These are phyloP conservation scores for Xylocampa areola DNA, from an alignment of 2,888 invertebrate species.

Conservation along the genomic window DNA sequence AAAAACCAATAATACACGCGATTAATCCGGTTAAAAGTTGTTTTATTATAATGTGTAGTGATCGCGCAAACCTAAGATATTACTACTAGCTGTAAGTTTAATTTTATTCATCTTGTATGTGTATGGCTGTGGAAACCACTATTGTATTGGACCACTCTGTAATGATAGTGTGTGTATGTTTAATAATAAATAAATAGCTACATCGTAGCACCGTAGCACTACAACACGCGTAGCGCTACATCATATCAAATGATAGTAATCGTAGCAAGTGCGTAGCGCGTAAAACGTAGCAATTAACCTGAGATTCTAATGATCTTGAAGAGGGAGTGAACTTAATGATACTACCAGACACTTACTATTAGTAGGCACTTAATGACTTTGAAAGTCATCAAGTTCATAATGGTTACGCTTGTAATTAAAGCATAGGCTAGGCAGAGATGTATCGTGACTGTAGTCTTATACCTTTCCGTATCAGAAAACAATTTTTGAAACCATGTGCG, in stretches of 20 bases:
- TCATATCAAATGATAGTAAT: constrained; percentile 1
- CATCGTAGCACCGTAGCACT: constrained; percentile 31
- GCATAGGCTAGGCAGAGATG: not conserved
- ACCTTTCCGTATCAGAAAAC: no score
- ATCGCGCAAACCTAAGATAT: no score
- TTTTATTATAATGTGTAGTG: no score
- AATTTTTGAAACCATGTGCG: no score
- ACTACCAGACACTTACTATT: not conserved
- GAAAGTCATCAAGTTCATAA: not conserved
- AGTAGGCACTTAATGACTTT: constrained; percentile 9
- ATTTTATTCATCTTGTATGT: no score
- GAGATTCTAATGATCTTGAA: constrained; percentile 22
- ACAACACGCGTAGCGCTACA: constrained; percentile 28
- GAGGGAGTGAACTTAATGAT: constrained; percentile 17
- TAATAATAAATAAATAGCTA: no score
- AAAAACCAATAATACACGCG: no score
- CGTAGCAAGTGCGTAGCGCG: constrained; percentile 36
- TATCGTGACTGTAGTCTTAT: constrained; percentile 22
- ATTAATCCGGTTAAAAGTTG: no score
- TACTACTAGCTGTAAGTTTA: no score
- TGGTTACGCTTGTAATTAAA: not conserved
- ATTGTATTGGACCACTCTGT: no score
- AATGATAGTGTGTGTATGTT: no score
- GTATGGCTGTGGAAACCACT: no score
- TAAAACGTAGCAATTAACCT: constrained; percentile 30